These are phyloP conservation scores for Globodera ellingtonae DNA, from an alignment of 1,140 invertebrate species.

Conservation along the genomic window DNA sequence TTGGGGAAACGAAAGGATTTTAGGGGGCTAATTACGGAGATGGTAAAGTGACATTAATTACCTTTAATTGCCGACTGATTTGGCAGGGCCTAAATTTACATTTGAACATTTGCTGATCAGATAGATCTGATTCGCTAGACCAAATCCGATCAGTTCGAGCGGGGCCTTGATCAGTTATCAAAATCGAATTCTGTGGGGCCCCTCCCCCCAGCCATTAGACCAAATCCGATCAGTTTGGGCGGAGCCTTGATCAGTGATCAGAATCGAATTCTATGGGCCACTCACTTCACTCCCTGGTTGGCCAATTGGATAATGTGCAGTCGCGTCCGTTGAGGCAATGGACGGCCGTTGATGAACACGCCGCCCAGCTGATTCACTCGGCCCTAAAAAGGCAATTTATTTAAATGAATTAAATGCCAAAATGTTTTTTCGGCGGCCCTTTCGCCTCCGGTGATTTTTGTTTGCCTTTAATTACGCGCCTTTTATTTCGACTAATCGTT, in stretches of 20 bases:
- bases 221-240: no score
- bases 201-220: no score
- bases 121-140: background rate
- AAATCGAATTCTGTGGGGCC: no score
- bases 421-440: background rate
- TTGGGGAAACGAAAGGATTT: background rate
- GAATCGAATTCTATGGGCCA: background rate
- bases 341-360: slow-evolving; percentile 86
- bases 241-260: no score
- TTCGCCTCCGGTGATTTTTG: background rate
- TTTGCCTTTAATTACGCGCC: background rate
- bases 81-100: slow-evolving; percentile 75
- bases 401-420: background rate
- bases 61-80: slow-evolving; percentile 81
- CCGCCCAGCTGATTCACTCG: slow-evolving; percentile 87
- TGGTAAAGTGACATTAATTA: slow-evolving; percentile 60
- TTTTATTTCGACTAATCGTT: background rate
- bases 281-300: slow-evolving; percentile 74
- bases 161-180: no score
- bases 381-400: slow-evolving; percentile 71
- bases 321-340: slow-evolving; percentile 83
- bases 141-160: no score
- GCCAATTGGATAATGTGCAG: slow-evolving; percentile 87
- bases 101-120: no score
- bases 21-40: background rate